Evolutionary conservation across 2,113 vertebrate species (phyloP).

Genomic region (Gymnogyps californianus): DNA sequence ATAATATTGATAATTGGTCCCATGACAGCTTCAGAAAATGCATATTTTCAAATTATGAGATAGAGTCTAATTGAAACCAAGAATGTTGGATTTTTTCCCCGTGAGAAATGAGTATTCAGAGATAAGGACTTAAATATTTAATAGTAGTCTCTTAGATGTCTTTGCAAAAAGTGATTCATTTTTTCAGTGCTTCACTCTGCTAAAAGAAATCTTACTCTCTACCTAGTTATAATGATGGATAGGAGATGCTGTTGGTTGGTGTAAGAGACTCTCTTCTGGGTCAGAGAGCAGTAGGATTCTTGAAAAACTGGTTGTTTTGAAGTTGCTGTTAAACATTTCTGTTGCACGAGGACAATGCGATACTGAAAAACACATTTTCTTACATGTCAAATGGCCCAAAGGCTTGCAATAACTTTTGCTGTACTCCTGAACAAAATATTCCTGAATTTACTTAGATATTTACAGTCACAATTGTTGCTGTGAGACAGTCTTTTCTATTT

Average conservation of each 20-base stretch:
- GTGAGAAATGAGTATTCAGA: background rate
- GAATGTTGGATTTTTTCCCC: background rate
- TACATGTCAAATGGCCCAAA: rapidly evolving
- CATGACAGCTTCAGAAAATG: background rate
- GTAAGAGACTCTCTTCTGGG: background rate
- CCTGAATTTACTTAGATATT: rapidly evolving
- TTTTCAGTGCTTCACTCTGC: background rate
- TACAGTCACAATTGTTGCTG: background rate
- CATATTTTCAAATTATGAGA: background rate
- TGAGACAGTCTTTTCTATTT: background rate
- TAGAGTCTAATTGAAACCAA: background rate
- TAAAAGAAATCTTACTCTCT: background rate
- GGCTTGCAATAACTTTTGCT: background rate
- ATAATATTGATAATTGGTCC: background rate
- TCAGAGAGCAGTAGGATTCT: background rate
- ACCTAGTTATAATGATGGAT: rapidly evolving
- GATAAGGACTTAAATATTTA: background rate
- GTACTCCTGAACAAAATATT: background rate
- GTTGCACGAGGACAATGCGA: background rate
- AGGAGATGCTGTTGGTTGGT: background rate
- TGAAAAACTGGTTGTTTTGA: background rate
- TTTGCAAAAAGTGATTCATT: background rate
- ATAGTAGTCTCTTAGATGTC: background rate
- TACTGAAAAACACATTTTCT: background rate
- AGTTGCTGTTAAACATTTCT: background rate